Conservation (phyloP, 2,113 vertebrate genomes). For the Dolichotis patagonum region DNA sequence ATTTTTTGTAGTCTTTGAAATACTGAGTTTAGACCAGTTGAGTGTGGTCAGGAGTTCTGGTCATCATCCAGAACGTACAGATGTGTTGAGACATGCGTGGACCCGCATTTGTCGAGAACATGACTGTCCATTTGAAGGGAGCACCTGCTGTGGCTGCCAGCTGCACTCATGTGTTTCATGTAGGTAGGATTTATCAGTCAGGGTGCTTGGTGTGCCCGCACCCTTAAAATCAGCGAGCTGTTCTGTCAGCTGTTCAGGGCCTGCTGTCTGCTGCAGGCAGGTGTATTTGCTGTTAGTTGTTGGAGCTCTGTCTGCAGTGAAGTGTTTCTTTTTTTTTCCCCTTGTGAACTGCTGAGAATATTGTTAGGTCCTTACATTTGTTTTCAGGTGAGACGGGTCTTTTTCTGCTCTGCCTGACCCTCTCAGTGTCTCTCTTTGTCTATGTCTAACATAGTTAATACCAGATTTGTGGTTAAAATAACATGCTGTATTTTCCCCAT, state of each 20-base stretch:
- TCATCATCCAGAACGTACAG: not conserved
- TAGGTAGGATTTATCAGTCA: not conserved
- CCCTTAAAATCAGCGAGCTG: not conserved
- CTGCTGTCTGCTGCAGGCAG: not conserved
- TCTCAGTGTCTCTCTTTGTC: not conserved
- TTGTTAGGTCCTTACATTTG: not conserved
- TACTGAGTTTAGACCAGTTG: not conserved
- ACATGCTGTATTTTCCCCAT: not conserved
- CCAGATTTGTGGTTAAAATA: not conserved
- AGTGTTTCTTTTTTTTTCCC: not conserved
- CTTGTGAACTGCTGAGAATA: not conserved
- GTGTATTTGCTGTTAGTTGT: not conserved
- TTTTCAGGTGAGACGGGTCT: not conserved
- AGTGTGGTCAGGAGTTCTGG: not conserved
- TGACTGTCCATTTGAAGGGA: not conserved
- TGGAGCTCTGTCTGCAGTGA: not conserved
- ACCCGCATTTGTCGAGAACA: not conserved
- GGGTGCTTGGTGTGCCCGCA: not conserved
- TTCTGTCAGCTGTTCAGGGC: not conserved
- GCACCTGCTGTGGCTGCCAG: not conserved
- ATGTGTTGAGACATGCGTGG: not conserved
- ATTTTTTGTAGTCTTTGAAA: not conserved
- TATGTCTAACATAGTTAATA: not conserved
- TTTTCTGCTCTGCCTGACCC: not conserved
- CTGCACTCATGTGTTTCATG: not conserved